Base-by-base conservation (phyloP, 2,888 invertebrate genomes). In the Hemaris fuciformis region DNA sequence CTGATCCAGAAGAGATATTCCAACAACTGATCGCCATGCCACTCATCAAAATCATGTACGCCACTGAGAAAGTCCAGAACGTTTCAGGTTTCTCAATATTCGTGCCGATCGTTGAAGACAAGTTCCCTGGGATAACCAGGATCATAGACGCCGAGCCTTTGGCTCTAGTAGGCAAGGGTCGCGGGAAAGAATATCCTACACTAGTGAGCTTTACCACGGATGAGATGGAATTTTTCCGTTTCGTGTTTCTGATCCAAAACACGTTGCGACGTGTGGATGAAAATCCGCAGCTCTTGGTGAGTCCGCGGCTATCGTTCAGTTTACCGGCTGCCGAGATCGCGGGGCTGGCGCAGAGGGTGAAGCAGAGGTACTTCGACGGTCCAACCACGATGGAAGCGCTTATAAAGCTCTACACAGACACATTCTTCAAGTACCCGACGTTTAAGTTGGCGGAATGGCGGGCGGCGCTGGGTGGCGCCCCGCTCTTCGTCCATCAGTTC, bases 401-500 rank as follows among this genome's bases (percentile, higher is more conserved):
- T 3, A 53, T 69, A 15, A 34, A 57, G 4, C 63, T 59, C 22
- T 63, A 64, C 20, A 60, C 67, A 1, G 74, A 76, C 7, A 45
- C 57, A 1, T 65, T 61, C 0, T 76, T 74, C 46, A 42, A 60
- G 4, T 72, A 76, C 34, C 70, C 73, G 5, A 64, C 70, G 3
- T 64, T 73, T 8, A 70, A 69, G 34, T 31, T 70, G 22, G 71
- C 70, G 0, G 57, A 68, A 15, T 27, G 59, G 56, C 61, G 71
- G 42, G 65, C 66, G 10, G 56, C 62, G 3, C 60, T 56, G 25
- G 58, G 48, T 0, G 68, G 67, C 1, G 83, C 79, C 23, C 87
- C 89, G 0, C 81, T 87, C 0, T 93, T 84, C 60, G 72, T 91
- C 67, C 91, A 91, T 68, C 81, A 89, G 61, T 93, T 89, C 70